Conservation (phyloP, 2,113 vertebrate genomes). For the Callithrix jacchus region DNA sequence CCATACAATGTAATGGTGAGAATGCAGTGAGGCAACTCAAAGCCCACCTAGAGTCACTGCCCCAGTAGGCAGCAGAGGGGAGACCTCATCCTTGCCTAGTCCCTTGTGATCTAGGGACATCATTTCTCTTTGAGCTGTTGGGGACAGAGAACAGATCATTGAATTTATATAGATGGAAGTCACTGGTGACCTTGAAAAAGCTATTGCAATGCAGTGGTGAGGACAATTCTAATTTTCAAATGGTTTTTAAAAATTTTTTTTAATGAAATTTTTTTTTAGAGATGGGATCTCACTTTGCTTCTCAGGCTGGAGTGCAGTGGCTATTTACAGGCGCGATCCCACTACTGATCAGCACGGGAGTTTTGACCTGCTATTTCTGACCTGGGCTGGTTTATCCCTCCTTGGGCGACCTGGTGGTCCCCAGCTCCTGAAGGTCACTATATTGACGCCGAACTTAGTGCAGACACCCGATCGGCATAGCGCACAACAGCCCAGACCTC, state of each 20-base stretch:
- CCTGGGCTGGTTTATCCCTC: too few relatives aligned
- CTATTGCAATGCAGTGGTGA: not conserved
- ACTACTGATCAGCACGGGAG: too few relatives aligned
- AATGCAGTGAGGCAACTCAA: not conserved
- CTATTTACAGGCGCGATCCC: too few relatives aligned
- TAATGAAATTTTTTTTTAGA: too few relatives aligned
- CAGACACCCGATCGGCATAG: too few relatives aligned
- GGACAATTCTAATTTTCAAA: not conserved
- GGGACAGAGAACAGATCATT: not conserved
- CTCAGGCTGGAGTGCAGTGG: too few relatives aligned
- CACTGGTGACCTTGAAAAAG: not conserved
- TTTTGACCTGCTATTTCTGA: too few relatives aligned
- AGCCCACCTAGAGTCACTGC: not conserved
- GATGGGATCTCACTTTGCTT: too few relatives aligned
- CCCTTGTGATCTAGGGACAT: not conserved
- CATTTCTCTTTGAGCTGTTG: not conserved
- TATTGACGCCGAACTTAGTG: too few relatives aligned
- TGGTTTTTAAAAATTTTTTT: not conserved
- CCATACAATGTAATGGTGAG: not conserved
- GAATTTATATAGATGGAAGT: not conserved
- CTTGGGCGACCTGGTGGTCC: too few relatives aligned
- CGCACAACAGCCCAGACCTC: too few relatives aligned
- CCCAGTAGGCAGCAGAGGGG: fast-evolving
- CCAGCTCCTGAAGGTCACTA: too few relatives aligned
- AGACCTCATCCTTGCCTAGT: not conserved